phyloP scores from a whole-genome alignment of 1,140 invertebrate genomes.

The Hypothenemus hampei region DNA sequence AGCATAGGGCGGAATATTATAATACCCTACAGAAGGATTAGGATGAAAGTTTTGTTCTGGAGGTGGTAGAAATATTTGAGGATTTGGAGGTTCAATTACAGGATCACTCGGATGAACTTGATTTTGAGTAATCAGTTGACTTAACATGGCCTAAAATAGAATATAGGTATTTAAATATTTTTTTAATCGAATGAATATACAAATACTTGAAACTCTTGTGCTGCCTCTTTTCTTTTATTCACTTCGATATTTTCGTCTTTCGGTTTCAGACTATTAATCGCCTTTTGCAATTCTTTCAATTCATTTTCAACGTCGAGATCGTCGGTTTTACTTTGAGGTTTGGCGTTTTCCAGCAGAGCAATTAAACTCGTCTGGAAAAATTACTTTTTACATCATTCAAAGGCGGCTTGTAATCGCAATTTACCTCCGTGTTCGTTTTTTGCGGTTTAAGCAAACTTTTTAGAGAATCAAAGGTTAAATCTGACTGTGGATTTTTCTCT shows the following conservation, averaged over 20 bases:
- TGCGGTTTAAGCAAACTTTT: background rate
- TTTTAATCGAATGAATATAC: background rate
- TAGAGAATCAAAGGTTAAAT: background rate
- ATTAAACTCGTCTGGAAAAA: constrained; percentile 1
- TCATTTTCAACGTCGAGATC: constrained; percentile 24
- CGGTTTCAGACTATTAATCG: constrained; percentile 33
- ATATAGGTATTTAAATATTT: constrained; percentile 1
- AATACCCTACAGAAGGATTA: background rate
- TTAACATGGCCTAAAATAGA: constrained; percentile 30
- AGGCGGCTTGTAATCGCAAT: background rate
- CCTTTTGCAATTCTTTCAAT: constrained; percentile 32
- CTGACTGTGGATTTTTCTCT: background rate
- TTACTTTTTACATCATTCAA: background rate
- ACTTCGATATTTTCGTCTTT: constrained; percentile 26
- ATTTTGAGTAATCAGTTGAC: constrained; percentile 29
- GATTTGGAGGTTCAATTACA: background rate
- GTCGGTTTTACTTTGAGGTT: constrained; percentile 26
- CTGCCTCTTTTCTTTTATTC: constrained; percentile 2
- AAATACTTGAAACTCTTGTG: constrained; percentile 15
- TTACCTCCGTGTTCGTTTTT: constrained; percentile 4
- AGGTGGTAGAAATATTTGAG: background rate
- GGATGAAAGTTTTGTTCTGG: background rate
- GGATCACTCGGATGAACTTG: background rate
- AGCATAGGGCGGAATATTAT: background rate
- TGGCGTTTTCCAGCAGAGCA: constrained; percentile 1